A percentile compares a stretch with the other conserved stretches of the same genome.
These are phyloP conservation scores for Schrankia costaestrigalis DNA, from an alignment of 2,888 invertebrate genomes.

Conservation along the genomic window DNA sequence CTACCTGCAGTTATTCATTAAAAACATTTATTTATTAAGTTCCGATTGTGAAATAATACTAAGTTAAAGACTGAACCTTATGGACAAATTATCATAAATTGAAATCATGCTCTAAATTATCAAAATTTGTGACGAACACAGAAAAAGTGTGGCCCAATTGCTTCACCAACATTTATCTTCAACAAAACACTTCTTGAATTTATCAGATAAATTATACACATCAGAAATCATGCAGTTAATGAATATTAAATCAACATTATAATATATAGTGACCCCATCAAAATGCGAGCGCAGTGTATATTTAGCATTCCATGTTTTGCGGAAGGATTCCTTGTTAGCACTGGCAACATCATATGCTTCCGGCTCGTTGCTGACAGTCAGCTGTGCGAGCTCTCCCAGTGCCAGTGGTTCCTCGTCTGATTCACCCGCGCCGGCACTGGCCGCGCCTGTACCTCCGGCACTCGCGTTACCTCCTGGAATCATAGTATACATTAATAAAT, in stretches of 20 bases:
- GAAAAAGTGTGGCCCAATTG: no score
- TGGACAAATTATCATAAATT: no score
- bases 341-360: conserved; percentile 92
- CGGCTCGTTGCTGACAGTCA: conserved; percentile 98
- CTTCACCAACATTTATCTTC: no score
- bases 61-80: no score
- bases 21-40: no score
- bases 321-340: conserved; percentile 91
- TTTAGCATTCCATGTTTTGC: conserved; percentile 98
- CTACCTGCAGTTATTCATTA: no score
- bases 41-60: no score
- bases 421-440: conserved; percentile 80
- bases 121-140: no score
- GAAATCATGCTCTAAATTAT: no score
- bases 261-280: conserved; percentile 82
- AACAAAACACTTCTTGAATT: no score
- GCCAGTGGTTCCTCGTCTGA: conserved; percentile 89
- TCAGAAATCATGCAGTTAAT: not conserved
- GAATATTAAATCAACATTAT: not conserved
- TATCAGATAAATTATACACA: no score
- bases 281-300: conserved; percentile 97
- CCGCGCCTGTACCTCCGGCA: conserved; percentile 16
- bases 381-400: conserved; percentile 96
- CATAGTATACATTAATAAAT: no score
- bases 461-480: conserved; percentile 21